phyloP scores from a whole-genome alignment of 2,888 invertebrate genomes.

The Urechis unicinctus region DNA sequence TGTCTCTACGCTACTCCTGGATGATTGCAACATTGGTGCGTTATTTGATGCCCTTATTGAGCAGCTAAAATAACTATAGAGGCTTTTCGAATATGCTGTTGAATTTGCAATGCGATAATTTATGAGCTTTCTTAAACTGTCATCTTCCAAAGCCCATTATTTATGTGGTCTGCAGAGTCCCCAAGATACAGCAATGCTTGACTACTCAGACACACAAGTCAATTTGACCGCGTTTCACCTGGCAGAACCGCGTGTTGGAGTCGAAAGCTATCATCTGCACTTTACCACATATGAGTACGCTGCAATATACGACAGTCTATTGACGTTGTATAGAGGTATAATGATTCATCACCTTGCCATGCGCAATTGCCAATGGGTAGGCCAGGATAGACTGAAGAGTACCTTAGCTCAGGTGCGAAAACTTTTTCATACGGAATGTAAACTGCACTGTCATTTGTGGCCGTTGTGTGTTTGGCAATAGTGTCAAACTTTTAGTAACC shows the following conservation, averaged over 20 bases:
- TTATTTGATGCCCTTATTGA: slow-evolving; percentile 2
- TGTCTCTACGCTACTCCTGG: slow-evolving; percentile 39
- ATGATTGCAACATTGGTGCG: slow-evolving; percentile 38
- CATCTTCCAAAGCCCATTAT: neutral
- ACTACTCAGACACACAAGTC: slow-evolving; percentile 15
- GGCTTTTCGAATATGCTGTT: no score
- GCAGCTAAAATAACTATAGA: neutral
- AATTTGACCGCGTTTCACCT: slow-evolving; percentile 19
- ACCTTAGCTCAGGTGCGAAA: slow-evolving; percentile 4
- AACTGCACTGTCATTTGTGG: no score
- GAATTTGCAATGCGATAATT: no score
- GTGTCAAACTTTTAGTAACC: no score
- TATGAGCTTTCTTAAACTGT: no score
- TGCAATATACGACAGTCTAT: slow-evolving; percentile 14
- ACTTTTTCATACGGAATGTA: no score
- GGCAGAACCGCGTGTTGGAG: neutral
- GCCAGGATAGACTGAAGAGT: slow-evolving; percentile 1
- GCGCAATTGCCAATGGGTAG: slow-evolving; percentile 13
- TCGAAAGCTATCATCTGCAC: neutral
- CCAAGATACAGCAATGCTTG: slow-evolving; percentile 7
- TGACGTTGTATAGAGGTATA: slow-evolving; percentile 16
- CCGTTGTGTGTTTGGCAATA: no score
- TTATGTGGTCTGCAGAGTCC: slow-evolving; percentile 5
- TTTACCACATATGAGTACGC: slow-evolving; percentile 15
- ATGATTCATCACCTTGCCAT: slow-evolving; percentile 7